Base-by-base conservation (phyloP, 2,797 vertebrate species). In the Columba guinea region DNA sequence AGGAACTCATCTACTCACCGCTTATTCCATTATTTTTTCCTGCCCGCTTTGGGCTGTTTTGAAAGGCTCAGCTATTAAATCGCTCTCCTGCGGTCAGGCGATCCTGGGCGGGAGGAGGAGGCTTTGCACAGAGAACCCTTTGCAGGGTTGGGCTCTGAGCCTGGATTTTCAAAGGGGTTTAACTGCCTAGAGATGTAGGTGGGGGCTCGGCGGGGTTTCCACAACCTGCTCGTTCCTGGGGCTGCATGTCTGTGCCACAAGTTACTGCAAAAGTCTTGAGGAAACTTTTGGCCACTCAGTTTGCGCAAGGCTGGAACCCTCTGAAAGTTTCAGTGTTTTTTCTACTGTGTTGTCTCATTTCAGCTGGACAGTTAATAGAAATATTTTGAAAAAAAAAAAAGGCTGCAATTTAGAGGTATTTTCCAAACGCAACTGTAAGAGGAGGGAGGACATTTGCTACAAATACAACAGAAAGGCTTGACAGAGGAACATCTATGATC, bases 51-150 rank as follows among this genome's bases (percentile, higher is more conserved):
- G 30, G 87, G 92, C 89, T 69, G 67, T 69, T 90, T 62, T 68
- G 87, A 73, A 89, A 95, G 77, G 44, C 80, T 84, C n/a, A 24
- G 70, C 84, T 67, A 63, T 82, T 22, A 23, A 52, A 87, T n/a
- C 55, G 60, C 87, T 44, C 13, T 27, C 59, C 82, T 89, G 26
- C 63, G 30, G 35, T 11, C 87, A 63, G 90, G 41, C 41, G 41
- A 44, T 69, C 86, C 68, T 15, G 3, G 76, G 93, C 83, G 49
- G 89, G 55, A 86, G 94, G 84, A 93, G 92, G 86, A 90, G 84
- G 22, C 48, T 84, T 86, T 60, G 55, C n/a, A 28, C 67, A 28
- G 23, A 51, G 74, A 75, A 2, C 35, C 77, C 78, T 60, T 68
- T 62, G 84, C 89, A 59, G 91, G 22, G 23, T 3, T 83, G 68